phyloP scores from a whole-genome alignment of 1,140 invertebrate genomes.

The Steinernema khuongi region DNA sequence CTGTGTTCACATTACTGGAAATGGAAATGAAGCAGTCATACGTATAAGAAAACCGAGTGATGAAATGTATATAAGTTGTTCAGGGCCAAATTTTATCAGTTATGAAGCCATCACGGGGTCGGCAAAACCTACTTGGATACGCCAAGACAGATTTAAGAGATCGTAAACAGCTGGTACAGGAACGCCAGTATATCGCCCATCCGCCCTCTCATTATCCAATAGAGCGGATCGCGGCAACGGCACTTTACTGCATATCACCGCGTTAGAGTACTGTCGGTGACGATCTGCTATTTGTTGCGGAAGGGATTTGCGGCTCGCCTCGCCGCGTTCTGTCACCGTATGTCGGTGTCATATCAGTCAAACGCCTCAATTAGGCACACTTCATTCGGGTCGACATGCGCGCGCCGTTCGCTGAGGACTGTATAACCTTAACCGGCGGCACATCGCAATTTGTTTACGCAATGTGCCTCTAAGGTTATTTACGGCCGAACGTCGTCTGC shows the following conservation, averaged over 20 bases:
- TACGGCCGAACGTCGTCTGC: no score
- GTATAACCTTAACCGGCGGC: constrained; percentile 10
- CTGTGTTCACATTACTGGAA: no score
- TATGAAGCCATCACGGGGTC: no score
- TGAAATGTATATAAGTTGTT: no score
- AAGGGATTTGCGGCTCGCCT: constrained; percentile 4
- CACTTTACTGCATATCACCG: constrained; percentile 2
- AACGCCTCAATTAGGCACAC: constrained; percentile 15
- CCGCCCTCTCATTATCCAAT: neutral
- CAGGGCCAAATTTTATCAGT: no score
- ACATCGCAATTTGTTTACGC: constrained; percentile 12
- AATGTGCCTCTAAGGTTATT: neutral
- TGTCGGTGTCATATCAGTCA: constrained; percentile 15
- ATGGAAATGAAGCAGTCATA: no score
- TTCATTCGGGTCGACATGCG: constrained; percentile 9
- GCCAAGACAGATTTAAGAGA: no score
- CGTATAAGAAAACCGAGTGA: no score
- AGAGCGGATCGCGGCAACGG: neutral
- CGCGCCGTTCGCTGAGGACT: neutral
- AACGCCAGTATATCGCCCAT: neutral
- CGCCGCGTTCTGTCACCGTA: constrained; percentile 5
- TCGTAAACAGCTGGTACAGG: neutral
- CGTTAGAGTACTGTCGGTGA: neutral
- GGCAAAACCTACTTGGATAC: no score
- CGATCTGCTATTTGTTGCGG: neutral